Base-by-base conservation (phyloP, 1,140 invertebrate species). In the Musca domestica region DNA sequence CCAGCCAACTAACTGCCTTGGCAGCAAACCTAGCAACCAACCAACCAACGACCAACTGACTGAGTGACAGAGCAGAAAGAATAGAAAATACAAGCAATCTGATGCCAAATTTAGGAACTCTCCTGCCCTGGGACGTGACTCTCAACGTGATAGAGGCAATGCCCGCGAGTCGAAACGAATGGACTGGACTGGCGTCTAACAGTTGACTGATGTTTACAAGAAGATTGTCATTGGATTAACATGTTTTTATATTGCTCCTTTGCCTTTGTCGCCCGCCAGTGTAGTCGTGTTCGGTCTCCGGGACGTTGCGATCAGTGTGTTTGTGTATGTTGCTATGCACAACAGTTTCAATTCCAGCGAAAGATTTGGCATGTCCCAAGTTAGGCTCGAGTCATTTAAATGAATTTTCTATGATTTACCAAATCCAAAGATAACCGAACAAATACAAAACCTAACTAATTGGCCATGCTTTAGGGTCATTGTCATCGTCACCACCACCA, bases 391-490 rank as follows among this genome's bases (percentile, higher is more conserved):
- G 17, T n/a, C 23, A 58, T 41, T 41, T 61, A 61, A 61, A 34
- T 34, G 20, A 17, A 34, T 41, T 61, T 61, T 58, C 54, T 58
- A 27, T 41, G 27, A 41, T 41, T 41, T 41, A 41, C 4, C 54
- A n/a, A 23, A 58, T 61, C 19, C 34, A 61, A 41, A 61, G 56
- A 20, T 61, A 34, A 61, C 34, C 56, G 34, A 34, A 61, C 17
- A 61, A 61, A 61, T 61, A 19, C 56, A 41, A 61, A 65, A 52
- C 30, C 12, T 30, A 61, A 34, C 68, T 69, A 69, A 69, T 69
- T 69, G 68, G 68, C 64, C 52, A 69, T 61, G 68, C 64, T 66
- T 66, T 48, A 61, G 49, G 68, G 68, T 69, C 68, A 49, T 69
- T 69, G 68, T 66, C 49, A 61, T 48, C 25, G 48, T 56, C 34